Conservation (phyloP, 2,888 invertebrate species). For the Nebria brevicollis region DNA sequence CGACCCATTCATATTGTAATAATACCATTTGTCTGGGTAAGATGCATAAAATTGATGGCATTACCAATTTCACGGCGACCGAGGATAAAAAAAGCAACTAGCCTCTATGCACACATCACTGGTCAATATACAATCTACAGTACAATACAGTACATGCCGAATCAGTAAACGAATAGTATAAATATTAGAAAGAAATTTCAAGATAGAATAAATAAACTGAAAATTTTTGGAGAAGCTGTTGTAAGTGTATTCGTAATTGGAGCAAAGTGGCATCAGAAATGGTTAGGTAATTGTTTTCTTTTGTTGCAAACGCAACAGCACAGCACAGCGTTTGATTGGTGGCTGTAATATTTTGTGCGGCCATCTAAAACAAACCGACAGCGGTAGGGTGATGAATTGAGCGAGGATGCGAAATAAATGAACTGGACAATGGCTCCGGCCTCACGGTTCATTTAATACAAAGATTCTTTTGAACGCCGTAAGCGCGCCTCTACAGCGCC, state of each 20-base stretch:
- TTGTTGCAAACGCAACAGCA: neutral
- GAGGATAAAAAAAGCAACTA: constrained; percentile 47
- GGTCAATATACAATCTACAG: neutral
- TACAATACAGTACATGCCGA: too few species aligned
- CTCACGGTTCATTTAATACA: constrained; percentile 58
- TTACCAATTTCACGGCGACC: constrained; percentile 57
- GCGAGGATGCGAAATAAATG: constrained; percentile 58
- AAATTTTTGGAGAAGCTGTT: too few species aligned
- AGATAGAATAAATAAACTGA: too few species aligned
- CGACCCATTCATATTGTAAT: constrained; percentile 58
- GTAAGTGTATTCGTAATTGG: neutral
- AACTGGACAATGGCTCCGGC: constrained; percentile 60
- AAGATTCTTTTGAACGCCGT: constrained; percentile 48
- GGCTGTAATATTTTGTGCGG: neutral
- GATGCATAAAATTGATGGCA: constrained; percentile 60
- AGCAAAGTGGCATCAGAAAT: neutral
- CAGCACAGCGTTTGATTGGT: neutral
- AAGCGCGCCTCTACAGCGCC: constrained; percentile 6
- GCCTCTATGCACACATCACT: neutral
- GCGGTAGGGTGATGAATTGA: constrained; percentile 48
- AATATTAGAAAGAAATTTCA: too few species aligned
- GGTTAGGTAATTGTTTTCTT: neutral
- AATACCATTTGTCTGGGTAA: constrained; percentile 56
- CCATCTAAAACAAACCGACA: neutral
- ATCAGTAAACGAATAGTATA: too few species aligned